Conservation (phyloP, 30 jellyfish, hydroid and myxozoan species). For the Turritopsis dohrnii region DNA sequence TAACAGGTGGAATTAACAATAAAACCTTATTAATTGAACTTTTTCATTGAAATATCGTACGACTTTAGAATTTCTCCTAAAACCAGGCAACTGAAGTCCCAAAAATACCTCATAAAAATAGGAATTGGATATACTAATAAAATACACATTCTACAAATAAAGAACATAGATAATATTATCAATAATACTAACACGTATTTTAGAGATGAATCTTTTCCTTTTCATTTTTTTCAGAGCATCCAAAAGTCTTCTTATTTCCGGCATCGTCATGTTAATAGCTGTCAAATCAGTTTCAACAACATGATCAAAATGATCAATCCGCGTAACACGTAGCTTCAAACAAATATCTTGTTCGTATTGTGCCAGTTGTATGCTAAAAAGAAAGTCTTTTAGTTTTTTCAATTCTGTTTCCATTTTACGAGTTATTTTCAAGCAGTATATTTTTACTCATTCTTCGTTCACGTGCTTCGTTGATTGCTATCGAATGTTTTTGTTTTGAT, state of each 20-base stretch:
- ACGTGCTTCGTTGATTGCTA: constrained; percentile 1
- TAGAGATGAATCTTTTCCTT: constrained; percentile 15
- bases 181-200: constrained; percentile 24
- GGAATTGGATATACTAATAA: too few relatives aligned
- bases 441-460: neutral
- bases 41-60: neutral
- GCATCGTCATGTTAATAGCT: constrained; percentile 86
- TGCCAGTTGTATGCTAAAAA: constrained; percentile 68
- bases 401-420: constrained; percentile 34
- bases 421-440: neutral
- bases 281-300: constrained; percentile 71
- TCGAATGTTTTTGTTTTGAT: neutral
- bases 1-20: neutral
- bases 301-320: constrained; percentile 77
- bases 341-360: constrained; percentile 53
- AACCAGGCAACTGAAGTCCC: neutral
- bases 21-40: neutral
- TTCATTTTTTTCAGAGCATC: constrained; percentile 60
- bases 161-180: constrained; percentile 25
- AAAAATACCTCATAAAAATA: neutral
- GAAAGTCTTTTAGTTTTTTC: constrained; percentile 53
- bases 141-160: too few relatives aligned
- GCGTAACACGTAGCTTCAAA: constrained; percentile 59
- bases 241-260: constrained; percentile 78
- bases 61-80: neutral